Evolutionary conservation across 2,888 invertebrate species (phyloP), one percentile per base, ranked within the genome.

Genomic region (Meiosimyza decipiens): DNA sequence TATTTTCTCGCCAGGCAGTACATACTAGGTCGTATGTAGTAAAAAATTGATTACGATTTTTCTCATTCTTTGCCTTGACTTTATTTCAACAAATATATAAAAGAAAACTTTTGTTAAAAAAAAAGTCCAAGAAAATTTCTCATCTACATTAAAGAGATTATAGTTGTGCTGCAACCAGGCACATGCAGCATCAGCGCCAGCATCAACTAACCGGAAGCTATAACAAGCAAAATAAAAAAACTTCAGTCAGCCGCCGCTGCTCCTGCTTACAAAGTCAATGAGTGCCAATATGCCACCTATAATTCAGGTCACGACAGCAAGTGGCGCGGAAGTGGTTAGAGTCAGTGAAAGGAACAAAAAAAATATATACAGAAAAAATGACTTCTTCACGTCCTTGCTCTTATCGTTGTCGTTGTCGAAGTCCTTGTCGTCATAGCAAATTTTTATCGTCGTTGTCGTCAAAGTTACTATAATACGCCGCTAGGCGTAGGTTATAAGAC

Each of bases 251-350:
- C 49, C 16, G n/a, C 22, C 18, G 40, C 40, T 69, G 76, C 77
- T 79, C 73, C 77, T 47, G 57, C 64, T 15, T 62, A 80, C 78
- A 81, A 80, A 82, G 83, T 82, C 83, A 82, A 82, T 82, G 82
- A 83, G 82, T 82, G 81, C 81, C 82, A 82, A 82, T 82, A 82
- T 82, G 83, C 82, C 82, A 83, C 83, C 83, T 82, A 82, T 82
- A 82, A 82, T 82, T 82, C 82, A 82, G 82, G 82, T 82, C 82
- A 82, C 80, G 80, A 55, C 54, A 66, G 60, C 70, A 63, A 60
- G 50, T 59, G 67, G 59, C 40, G 47, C 33, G 60, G 70, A 47
- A 33, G 70, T 62, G 68, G 68, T 40, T 9, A 9, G 40, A 40
- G 40, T 9, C 2, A 9, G 40, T 40, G 40, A 40, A 40, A 40